A percentile compares a stretch with the other conserved stretches of the same genome.
phyloP scores from a whole-genome alignment of 1,140 invertebrate genomes.

The Drosophila obscura region DNA sequence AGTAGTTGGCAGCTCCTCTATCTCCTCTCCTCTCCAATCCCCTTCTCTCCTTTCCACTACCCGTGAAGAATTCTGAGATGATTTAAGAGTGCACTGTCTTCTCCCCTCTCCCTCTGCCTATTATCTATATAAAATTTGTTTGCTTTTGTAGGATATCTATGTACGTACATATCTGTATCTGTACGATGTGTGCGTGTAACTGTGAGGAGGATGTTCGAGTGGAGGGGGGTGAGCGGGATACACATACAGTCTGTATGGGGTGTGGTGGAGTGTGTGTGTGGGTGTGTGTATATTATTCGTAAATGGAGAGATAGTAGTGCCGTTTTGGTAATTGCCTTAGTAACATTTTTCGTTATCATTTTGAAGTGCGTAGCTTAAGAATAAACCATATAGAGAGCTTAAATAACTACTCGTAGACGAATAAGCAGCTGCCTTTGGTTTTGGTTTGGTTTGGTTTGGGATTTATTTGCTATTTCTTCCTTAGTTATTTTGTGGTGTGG shows the following conservation, averaged over 20 bases:
- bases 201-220: slow-evolving; percentile 8
- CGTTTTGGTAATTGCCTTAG: slow-evolving; percentile 28
- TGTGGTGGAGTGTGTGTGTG: slow-evolving; percentile 16
- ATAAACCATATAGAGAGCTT: slow-evolving; percentile 50
- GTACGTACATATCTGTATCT: slow-evolving; percentile 1
- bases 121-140: slow-evolving; percentile 42
- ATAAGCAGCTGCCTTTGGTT: slow-evolving; percentile 45
- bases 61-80: neutral
- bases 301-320: slow-evolving; percentile 32
- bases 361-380: slow-evolving; percentile 38
- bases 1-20: slow-evolving; percentile 29
- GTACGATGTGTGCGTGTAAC: slow-evolving; percentile 19
- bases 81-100: neutral
- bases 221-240: slow-evolving; percentile 1
- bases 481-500: slow-evolving; percentile 20
- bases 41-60: too few relatives aligned
- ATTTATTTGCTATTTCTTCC: slow-evolving; percentile 43
- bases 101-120: slow-evolving; percentile 20
- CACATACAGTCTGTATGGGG: neutral
- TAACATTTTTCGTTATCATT: slow-evolving; percentile 19
- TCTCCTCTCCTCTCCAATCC: too few relatives aligned
- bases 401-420: slow-evolving; percentile 50
- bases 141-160: slow-evolving; percentile 12
- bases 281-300: neutral
- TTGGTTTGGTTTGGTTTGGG: slow-evolving; percentile 14